Evolutionary conservation across 2,888 invertebrate genomes (phyloP), one percentile per base, ranked within the genome.

Genomic region (Choristoneura rosaceana): DNA sequence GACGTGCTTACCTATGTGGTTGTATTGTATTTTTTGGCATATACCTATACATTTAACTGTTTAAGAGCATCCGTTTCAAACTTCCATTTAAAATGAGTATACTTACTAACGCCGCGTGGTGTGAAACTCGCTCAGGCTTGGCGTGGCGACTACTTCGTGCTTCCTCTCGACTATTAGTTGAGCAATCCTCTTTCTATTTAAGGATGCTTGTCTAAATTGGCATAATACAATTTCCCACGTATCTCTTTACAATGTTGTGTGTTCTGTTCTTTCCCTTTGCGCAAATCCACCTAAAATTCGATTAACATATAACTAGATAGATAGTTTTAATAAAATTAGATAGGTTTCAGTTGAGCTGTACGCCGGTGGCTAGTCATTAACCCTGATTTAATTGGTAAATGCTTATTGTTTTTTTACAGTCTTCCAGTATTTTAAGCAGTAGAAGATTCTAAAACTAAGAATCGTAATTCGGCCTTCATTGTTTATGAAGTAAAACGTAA

Each of bases 341-440:
- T 81, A 82, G 78, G 78, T 73, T 79, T 81, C 76, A 74, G 78
- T 82, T 75, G 15, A 77, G 76, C 76, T 78, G 75, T 69, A 77
- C 78, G 77, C 76, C 78, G 79, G 74, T 58, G 73, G 74, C 75
- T 81, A 79, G 77, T 80, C 76, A 76, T 74, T 71, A 34, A 69
- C 77, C 69, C 75, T 73, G 70, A 74, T 76, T 77, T 78, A 77
- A 75, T 76, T 73, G 71, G 65, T 45, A 70, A 79, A 76, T 77
- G 76, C 77, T 77, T 76, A 79, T 78, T 78, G 73, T 83, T 90
- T 90, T 82, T 86, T 90, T 88, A 84, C 83, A 78, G 92, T 92
- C 92, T 93, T 92, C 92, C 92, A 92, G 80, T 92, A 89, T 82
- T 80, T 78, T 89, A 90, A 89, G 88, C 83, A 81, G 82, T 84